phyloP scores from a whole-genome alignment of 2,113 vertebrate species.

The Odobenus rosmarus region DNA sequence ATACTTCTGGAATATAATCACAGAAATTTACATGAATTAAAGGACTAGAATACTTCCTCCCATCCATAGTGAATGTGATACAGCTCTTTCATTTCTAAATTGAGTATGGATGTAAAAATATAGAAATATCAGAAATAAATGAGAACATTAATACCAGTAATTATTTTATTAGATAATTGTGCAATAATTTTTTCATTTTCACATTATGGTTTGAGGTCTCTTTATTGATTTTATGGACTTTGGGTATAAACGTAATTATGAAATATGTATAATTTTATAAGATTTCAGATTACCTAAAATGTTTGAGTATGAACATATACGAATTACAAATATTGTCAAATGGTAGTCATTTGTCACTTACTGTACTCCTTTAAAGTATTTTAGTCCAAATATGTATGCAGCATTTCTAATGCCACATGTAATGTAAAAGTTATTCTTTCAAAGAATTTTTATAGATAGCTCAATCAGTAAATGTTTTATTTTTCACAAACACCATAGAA shows the following conservation, averaged over 20 bases:
- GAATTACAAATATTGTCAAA: background rate
- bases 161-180: background rate
- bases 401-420: background rate
- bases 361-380: background rate
- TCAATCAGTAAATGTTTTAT: background rate
- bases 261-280: slow-evolving; percentile 6
- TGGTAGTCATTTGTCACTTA: background rate
- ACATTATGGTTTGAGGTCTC: background rate
- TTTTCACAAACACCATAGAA: background rate
- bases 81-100: background rate
- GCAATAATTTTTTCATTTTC: background rate
- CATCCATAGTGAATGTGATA: background rate
- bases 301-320: background rate
- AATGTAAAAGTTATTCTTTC: background rate
- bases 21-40: background rate
- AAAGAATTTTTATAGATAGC: background rate
- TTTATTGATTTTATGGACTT: background rate
- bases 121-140: background rate
- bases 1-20: background rate
- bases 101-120: background rate
- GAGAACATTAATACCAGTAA: background rate
- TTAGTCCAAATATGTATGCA: background rate
- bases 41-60: background rate
- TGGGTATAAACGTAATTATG: background rate
- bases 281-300: background rate